phyloP scores from a whole-genome alignment of 2,113 vertebrate genomes.

The Tretioscincus oriximinensis region DNA sequence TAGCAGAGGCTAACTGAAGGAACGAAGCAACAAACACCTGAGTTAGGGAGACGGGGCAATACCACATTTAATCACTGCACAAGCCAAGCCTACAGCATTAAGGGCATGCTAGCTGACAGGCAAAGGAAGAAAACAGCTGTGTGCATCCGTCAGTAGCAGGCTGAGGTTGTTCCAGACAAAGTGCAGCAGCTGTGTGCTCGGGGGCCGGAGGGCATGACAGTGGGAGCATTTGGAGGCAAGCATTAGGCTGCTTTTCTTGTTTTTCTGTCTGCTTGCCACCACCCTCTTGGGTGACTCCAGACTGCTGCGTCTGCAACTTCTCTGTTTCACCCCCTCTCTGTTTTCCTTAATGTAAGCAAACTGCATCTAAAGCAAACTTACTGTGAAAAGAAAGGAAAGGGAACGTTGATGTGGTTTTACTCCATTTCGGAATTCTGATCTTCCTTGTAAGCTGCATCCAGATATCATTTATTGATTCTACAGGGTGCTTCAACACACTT shows the following conservation, averaged over 20 bases:
- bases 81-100: slow-evolving; percentile 33
- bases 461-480: too few relatives aligned
- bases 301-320: background rate
- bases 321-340: background rate
- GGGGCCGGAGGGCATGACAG: background rate
- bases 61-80: slow-evolving; percentile 28
- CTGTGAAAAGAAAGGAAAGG: background rate
- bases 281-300: background rate
- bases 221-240: background rate
- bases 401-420: background rate
- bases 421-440: background rate
- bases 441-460: background rate
- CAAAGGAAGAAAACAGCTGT: background rate
- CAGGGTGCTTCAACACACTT: too few relatives aligned
- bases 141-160: background rate
- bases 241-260: background rate
- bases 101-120: slow-evolving; percentile 28
- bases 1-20: slow-evolving; percentile 29
- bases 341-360: background rate
- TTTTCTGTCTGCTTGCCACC: background rate
- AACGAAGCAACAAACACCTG: background rate
- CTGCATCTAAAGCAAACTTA: background rate
- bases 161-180: background rate
- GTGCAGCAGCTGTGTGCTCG: background rate
- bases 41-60: background rate